Evolutionary conservation across 1,140 invertebrate species (phyloP), one percentile per base, ranked within the genome.

Genomic region (Cyclargus thomasi): DNA sequence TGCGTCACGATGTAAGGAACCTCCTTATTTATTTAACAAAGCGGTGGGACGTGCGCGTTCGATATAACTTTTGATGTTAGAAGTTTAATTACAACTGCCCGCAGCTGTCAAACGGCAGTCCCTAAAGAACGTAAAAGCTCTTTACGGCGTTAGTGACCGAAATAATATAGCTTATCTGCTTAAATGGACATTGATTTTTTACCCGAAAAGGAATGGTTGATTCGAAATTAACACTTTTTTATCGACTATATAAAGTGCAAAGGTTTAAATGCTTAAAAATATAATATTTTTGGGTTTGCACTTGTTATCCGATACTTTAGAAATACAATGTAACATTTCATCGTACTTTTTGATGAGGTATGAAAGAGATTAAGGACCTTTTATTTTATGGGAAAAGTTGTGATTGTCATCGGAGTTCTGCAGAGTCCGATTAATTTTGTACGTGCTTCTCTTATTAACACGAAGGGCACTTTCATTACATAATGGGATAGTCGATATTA

Each of bases 1-100:
- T 59, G 55, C 20, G 55, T 59, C 55, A 59, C 39, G 39, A 47
- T 8, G 39, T 59, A 59, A 20, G 55, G 20, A 59, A 59, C 55
- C 55, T 18, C 17, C 11, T 47, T 47, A 47, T 47, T 47, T 47
- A 47, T 47, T 47, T 47, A 47, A 16, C 14, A 16, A 47, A 47
- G 39, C 14, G 39, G 11, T 16, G 39, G 39, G 39, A 47, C 39
- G 39, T 47, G 39, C 39, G 10, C 39, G 39, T 47, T 47, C 39
- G 39, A 47, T 47, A 8, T 47, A 47, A 47, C 39, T 47, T 47
- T 47, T 47, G 39, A 47, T 47, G 39, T 14, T 14, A 47, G 14
- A 47, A 47, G 11, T 47, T 47, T 47, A 47, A 47, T 47, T 47
- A 47, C 39, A 16, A 47, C 39, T 47, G 39, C 2, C 39, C 39